Evolutionary conservation across 2,113 vertebrate species (phyloP).

Genomic region (Pelecanoides urinatrix): DNA sequence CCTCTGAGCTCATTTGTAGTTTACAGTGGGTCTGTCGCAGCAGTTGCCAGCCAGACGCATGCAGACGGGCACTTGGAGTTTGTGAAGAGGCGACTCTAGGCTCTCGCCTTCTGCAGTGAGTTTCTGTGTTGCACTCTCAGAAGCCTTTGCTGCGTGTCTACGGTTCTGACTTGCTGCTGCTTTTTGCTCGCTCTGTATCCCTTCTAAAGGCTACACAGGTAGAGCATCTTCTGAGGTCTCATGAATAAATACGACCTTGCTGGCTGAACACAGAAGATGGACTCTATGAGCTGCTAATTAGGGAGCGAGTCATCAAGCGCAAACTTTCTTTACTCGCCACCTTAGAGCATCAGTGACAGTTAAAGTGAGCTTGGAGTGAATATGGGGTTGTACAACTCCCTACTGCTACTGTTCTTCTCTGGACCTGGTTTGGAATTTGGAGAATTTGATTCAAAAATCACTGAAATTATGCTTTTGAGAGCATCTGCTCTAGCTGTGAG

Average conservation of each 20-base stretch:
- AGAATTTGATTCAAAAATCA: not conserved
- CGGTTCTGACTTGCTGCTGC: not conserved
- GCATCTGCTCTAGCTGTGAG: not conserved
- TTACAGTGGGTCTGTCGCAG: not conserved
- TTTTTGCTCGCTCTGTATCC: not conserved
- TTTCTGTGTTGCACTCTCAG: not conserved
- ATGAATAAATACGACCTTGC: no score
- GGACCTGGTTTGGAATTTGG: not conserved
- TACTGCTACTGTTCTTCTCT: not conserved
- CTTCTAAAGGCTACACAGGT: not conserved
- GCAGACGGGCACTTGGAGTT: not conserved
- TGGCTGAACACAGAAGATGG: not conserved
- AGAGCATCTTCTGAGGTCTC: not conserved
- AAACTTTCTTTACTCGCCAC: not conserved
- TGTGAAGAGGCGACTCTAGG: not conserved
- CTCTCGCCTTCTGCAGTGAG: not conserved
- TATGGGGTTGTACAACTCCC: no score
- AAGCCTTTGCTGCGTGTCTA: accelerated
- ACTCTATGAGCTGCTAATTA: not conserved
- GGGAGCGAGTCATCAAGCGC: not conserved
- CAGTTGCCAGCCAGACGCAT: not conserved
- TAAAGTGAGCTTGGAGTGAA: not conserved
- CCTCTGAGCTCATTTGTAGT: not conserved
- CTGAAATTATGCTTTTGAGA: not conserved
- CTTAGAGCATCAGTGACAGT: not conserved